phyloP scores from a whole-genome alignment of 2,888 invertebrate genomes.

The Parnassius glacialis region DNA sequence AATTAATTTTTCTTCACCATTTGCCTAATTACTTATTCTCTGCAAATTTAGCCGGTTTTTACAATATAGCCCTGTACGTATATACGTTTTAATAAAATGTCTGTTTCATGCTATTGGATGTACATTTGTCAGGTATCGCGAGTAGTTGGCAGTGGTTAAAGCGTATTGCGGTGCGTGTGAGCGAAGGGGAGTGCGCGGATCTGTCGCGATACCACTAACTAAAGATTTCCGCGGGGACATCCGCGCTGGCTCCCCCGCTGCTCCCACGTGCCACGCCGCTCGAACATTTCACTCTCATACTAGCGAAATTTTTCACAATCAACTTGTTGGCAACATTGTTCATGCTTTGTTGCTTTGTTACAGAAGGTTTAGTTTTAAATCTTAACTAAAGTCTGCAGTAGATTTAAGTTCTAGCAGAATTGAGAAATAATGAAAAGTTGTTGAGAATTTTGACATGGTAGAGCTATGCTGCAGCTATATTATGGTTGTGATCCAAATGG shows the following conservation, averaged over 20 bases:
- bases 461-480: no score
- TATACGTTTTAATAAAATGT: not conserved
- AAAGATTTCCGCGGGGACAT: conserved; percentile 76
- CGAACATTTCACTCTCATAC: conserved; percentile 8
- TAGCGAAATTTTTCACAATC: conserved; percentile 13
- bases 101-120: not conserved
- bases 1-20: no score
- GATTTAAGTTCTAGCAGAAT: no score
- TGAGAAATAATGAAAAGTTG: no score
- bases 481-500: no score
- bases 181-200: conserved; percentile 54
- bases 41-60: no score
- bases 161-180: conserved; percentile 59
- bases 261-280: conserved; percentile 26
- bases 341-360: not conserved
- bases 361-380: not conserved
- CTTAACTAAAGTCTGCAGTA: no score
- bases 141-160: conserved; percentile 29
- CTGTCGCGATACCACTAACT: conserved; percentile 73
- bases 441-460: no score
- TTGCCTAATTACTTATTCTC: no score
- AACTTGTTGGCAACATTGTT: not conserved
- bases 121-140: conserved; percentile 2
- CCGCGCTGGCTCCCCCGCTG: conserved; percentile 41
- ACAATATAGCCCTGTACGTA: no score